Conservation (phyloP, 2,888 invertebrate species). For the Epinotia demarniana region DNA sequence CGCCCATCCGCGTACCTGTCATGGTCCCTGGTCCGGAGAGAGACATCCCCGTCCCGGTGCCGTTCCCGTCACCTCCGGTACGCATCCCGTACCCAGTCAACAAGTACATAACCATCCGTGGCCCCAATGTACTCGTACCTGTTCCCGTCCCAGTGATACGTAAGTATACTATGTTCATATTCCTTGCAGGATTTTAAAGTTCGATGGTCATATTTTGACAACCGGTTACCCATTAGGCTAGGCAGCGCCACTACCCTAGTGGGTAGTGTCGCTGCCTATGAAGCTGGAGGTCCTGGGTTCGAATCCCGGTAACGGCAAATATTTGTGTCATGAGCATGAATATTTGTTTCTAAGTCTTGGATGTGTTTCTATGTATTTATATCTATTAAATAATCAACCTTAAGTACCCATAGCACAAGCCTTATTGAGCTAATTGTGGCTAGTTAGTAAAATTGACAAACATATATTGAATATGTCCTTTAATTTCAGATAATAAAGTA, state of each 20-base stretch:
- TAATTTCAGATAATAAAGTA: conserved; percentile 60
- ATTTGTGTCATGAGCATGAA: no score
- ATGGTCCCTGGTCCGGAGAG: conserved; percentile 46
- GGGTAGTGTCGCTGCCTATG: no score
- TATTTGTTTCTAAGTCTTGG: no score
- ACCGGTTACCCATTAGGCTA: no score
- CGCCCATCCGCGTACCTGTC: conserved; percentile 54
- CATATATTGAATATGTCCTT: neutral
- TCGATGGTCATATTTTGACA: neutral
- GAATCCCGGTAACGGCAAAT: no score
- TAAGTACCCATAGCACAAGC: no score
- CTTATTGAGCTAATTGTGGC: no score
- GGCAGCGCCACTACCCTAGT: no score
- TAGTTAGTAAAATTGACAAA: no score
- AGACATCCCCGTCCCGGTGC: conserved; percentile 56
- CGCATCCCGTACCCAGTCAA: conserved; percentile 63
- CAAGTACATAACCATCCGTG: conserved; percentile 64
- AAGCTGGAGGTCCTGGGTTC: no score
- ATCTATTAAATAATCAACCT: no score
- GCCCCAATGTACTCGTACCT: conserved; percentile 60
- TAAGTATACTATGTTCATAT: conserved; percentile 51
- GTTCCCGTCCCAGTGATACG: conserved; percentile 63
- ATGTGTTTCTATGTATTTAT: no score
- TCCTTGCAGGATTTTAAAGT: neutral
- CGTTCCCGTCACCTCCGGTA: conserved; percentile 62